Conservation (phyloP, 2,113 vertebrate species). For the Percopsis transmontana region DNA sequence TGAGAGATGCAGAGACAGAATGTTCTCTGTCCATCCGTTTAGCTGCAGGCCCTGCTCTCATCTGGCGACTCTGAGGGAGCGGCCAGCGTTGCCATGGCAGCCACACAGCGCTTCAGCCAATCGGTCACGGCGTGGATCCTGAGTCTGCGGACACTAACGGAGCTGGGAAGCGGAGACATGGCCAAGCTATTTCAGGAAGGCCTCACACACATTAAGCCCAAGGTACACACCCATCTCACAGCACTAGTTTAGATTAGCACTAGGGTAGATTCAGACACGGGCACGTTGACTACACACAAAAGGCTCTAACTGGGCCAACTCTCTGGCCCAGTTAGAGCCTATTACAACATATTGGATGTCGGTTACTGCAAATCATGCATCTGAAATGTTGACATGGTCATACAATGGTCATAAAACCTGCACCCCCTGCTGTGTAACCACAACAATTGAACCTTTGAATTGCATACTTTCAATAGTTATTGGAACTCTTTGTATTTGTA, state of each 20-base stretch:
- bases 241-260: neutral
- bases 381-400: no score
- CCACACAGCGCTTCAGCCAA: conserved; percentile 72
- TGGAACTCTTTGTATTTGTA: no score
- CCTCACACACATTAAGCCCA: conserved; percentile 76
- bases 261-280: no score
- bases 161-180: conserved; percentile 67
- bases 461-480: no score
- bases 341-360: conserved; percentile 30
- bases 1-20: neutral
- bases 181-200: conserved; percentile 83
- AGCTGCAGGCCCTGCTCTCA: conserved; percentile 75
- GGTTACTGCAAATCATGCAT: conserved; percentile 2
- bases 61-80: conserved; percentile 70
- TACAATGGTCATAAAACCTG: no score
- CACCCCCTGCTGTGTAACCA: no score
- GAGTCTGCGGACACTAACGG: conserved; percentile 82
- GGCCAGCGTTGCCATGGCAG: conserved; percentile 76
- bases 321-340: conserved; percentile 63
- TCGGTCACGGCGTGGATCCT: conserved; percentile 81
- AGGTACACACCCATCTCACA: conserved; percentile 73
- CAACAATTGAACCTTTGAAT: no score
- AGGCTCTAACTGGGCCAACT: conserved; percentile 61
- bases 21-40: conserved; percentile 20
- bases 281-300: conserved; percentile 1